Evolutionary conservation across 2,113 vertebrate species (phyloP).

Genomic region (Sinocyclocheilus anophthalmus): DNA sequence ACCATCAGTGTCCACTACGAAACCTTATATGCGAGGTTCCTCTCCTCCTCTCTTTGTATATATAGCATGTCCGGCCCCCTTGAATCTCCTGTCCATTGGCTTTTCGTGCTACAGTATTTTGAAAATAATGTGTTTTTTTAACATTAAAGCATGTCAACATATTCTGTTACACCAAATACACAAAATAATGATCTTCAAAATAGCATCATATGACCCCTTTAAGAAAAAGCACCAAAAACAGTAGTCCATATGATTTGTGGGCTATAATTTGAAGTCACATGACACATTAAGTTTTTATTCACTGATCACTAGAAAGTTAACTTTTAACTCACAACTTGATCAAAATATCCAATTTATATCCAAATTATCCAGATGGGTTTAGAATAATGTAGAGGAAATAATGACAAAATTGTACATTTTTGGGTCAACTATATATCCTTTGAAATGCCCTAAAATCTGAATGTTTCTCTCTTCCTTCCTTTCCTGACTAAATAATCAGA

Average conservation of each 20-base stretch:
- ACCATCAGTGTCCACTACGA: too few species aligned
- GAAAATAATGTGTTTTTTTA: too few species aligned
- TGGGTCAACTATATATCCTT: background rate
- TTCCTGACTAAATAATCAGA: background rate
- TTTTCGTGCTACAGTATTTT: too few species aligned
- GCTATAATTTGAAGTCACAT: background rate
- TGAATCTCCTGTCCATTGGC: too few species aligned
- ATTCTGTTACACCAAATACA: too few species aligned
- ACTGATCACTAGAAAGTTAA: background rate
- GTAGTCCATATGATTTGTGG: background rate
- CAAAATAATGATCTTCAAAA: too few species aligned
- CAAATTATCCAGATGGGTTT: too few species aligned
- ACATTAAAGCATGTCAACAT: too few species aligned
- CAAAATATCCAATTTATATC: background rate
- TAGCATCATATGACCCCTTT: too few species aligned
- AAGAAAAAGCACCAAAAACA: background rate
- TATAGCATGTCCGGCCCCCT: too few species aligned
- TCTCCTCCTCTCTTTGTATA: too few species aligned
- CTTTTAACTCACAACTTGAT: background rate
- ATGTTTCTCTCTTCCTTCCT: background rate
- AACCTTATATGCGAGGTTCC: too few species aligned
- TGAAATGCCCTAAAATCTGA: background rate
- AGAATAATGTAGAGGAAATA: background rate
- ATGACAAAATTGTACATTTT: background rate
- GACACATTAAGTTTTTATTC: background rate